Percentiles rank a stretch among this genome's conserved stretches.
Conservation (phyloP, 2,113 vertebrate genomes). For the Himantopus leucocephalus region DNA sequence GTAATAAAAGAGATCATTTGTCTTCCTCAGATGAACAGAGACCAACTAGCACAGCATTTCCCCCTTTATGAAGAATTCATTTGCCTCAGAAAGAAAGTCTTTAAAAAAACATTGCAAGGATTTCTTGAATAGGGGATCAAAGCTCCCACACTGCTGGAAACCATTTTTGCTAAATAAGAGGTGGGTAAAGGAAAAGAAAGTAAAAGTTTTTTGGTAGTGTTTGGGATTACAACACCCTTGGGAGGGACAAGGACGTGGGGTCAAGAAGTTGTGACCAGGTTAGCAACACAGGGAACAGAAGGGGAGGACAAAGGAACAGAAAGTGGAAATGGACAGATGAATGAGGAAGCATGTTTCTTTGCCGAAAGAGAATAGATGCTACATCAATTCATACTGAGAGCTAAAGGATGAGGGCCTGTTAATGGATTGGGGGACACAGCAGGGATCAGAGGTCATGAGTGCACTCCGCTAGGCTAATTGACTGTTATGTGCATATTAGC, state of each 20-base stretch:
- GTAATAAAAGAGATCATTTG: constrained; percentile 63
- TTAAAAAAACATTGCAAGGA: constrained; percentile 34
- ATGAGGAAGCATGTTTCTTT: constrained; percentile 87
- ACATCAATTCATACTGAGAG: constrained; percentile 92
- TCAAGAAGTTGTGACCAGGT: constrained; percentile 86
- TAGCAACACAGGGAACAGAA: constrained; percentile 82
- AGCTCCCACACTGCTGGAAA: constrained; percentile 58
- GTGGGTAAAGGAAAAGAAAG: constrained; percentile 46
- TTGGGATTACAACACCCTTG: constrained; percentile 40
- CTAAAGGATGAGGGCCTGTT: constrained; percentile 76
- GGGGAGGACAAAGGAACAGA: constrained; percentile 84
- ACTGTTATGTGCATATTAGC: constrained; percentile 80
- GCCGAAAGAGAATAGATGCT: constrained; percentile 84
- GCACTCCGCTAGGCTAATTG: constrained; percentile 88
- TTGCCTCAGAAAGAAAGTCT: constrained; percentile 63
- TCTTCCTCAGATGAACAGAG: constrained; percentile 61
- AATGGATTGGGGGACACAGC: constrained; percentile 90
- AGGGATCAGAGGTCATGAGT: constrained; percentile 91
- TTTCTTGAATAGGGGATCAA: constrained; percentile 58
- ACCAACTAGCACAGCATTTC: constrained; percentile 9
- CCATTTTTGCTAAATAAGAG: constrained; percentile 50
- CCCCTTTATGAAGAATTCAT: constrained; percentile 52
- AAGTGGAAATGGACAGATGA: constrained; percentile 84
- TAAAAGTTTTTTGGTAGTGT: constrained; percentile 41
- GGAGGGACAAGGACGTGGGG: constrained; percentile 73